Conservation (phyloP, 2,888 invertebrate species). For the Nasonia oneida region DNA sequence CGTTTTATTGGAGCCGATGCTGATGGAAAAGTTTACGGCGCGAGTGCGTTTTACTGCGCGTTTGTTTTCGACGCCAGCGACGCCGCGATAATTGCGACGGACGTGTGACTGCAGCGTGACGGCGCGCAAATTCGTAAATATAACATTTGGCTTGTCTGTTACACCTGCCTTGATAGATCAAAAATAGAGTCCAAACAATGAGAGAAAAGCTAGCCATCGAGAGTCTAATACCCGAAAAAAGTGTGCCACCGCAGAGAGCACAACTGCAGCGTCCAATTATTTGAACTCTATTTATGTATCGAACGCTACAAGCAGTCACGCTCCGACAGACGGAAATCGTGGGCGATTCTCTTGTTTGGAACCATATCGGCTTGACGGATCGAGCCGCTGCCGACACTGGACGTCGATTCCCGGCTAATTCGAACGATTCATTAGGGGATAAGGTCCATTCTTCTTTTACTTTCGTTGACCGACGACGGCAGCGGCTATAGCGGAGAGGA, state of each 20-base stretch:
- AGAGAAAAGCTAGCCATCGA: not conserved
- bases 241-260: not conserved
- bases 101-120: too few relatives aligned
- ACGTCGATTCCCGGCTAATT: not conserved
- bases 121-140: too few relatives aligned
- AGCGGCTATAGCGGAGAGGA: not conserved
- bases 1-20: not conserved
- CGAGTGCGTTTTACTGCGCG: not conserved
- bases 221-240: not conserved
- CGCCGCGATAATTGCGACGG: not conserved
- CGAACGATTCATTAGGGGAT: not conserved
- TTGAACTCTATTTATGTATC: constrained; percentile 3
- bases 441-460: constrained; percentile 15
- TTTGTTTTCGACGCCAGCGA: not conserved
- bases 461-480: not conserved
- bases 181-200: not conserved
- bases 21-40: constrained; percentile 11
- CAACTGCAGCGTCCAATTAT: not conserved
- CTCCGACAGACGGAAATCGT: not conserved
- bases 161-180: not conserved
- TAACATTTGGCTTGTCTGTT: not conserved
- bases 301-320: not conserved
- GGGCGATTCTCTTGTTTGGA: not conserved
- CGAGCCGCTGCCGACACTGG: not conserved
- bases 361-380: not conserved